Conservation (phyloP, 2,797 vertebrate species). For the Bradypodion pumilum region DNA sequence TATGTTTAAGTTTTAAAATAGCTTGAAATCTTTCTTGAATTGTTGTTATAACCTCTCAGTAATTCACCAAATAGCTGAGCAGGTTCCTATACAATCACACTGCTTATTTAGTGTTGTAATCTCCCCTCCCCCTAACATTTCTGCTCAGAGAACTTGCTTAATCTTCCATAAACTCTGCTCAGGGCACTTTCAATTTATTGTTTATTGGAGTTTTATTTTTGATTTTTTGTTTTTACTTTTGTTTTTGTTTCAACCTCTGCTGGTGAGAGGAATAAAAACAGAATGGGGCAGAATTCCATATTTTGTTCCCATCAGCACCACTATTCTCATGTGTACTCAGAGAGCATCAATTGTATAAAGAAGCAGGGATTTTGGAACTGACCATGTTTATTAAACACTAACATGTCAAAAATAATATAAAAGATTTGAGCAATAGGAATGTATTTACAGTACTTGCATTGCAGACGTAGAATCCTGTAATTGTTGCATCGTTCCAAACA, state of each 20-base stretch:
- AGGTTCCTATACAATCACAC: conserved; percentile 67
- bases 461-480: conserved; percentile 73
- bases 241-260: conserved; percentile 68
- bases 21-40: conserved; percentile 72
- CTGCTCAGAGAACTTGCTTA: conserved; percentile 79
- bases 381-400: conserved; percentile 77
- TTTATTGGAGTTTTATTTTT: conserved; percentile 61
- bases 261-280: conserved; percentile 71
- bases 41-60: conserved; percentile 72
- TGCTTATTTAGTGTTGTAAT: conserved; percentile 74
- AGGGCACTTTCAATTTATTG: conserved; percentile 82
- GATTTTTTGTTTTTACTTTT: conserved; percentile 68
- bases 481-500: conserved; percentile 68
- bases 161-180: conserved; percentile 85
- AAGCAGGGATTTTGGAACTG: conserved; percentile 71
- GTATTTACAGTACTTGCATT: conserved; percentile 72
- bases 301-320: conserved; percentile 68
- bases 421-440: conserved; percentile 78
- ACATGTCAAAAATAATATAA: conserved; percentile 60
- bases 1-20: conserved; percentile 67
- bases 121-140: conserved; percentile 61
- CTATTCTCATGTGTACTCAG: conserved; percentile 66
- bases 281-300: conserved; percentile 51
- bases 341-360: conserved; percentile 56
- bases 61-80: conserved; percentile 66